Evolutionary conservation across 2,888 invertebrate genomes (phyloP).

Genomic region (Caradrina kadenii): DNA sequence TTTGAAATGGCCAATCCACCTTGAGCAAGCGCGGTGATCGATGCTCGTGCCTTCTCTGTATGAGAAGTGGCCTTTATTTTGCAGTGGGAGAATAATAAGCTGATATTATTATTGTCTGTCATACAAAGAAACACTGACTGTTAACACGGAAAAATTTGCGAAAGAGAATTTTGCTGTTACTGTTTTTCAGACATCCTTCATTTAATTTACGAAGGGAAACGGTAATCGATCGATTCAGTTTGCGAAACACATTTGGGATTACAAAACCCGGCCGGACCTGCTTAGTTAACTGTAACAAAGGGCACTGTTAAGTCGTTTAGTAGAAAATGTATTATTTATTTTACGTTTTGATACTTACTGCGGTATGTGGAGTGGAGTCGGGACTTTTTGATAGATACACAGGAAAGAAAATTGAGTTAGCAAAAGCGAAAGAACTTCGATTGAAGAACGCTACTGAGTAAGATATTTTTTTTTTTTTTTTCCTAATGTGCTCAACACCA

Average conservation of each 20-base stretch:
- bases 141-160: slow-evolving; percentile 45
- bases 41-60: no score
- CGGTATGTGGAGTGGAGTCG: slow-evolving; percentile 64
- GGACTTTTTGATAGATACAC: slow-evolving; percentile 75
- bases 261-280: slow-evolving; percentile 44
- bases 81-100: no score
- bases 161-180: slow-evolving; percentile 27
- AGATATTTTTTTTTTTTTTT: slow-evolving; percentile 55
- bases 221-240: slow-evolving; percentile 49
- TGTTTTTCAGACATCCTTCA: slow-evolving; percentile 58
- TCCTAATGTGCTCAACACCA: no score
- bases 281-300: slow-evolving; percentile 61
- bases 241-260: slow-evolving; percentile 60
- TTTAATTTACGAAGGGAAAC: slow-evolving; percentile 48
- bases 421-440: slow-evolving; percentile 66
- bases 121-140: not conserved
- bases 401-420: slow-evolving; percentile 74
- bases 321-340: slow-evolving; percentile 71
- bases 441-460: slow-evolving; percentile 72
- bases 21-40: no score
- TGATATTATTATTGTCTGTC: not conserved
- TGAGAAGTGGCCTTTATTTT: no score
- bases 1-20: no score
- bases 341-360: slow-evolving; percentile 69
- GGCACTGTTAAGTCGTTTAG: slow-evolving; percentile 40